Conservation (phyloP, 2,888 invertebrate species). For the Lottia scabra region DNA sequence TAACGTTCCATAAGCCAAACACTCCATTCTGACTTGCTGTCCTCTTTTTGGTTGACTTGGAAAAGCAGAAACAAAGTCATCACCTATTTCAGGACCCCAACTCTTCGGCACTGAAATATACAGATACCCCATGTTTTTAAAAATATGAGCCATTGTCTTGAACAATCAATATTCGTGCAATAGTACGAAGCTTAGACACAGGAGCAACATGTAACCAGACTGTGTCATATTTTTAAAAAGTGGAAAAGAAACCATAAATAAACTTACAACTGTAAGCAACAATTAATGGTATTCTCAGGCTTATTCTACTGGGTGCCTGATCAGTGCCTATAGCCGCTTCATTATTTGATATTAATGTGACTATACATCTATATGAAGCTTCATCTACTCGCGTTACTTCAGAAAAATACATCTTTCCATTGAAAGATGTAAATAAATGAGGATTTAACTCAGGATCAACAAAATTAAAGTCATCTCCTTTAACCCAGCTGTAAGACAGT, state of each 20-base stretch:
- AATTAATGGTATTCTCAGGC: constrained; percentile 50
- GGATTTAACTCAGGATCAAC: constrained; percentile 89
- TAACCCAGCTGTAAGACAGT: constrained; percentile 84
- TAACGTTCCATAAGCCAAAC: constrained; percentile 94
- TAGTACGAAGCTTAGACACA: too few relatives aligned
- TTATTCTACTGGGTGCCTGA: constrained; percentile 46
- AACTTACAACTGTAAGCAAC: too few relatives aligned
- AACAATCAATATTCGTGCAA: too few relatives aligned
- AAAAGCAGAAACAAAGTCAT: constrained; percentile 94
- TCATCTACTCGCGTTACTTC: constrained; percentile 83
- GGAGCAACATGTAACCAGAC: too few relatives aligned
- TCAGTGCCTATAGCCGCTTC: constrained; percentile 32
- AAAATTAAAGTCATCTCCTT: constrained; percentile 89
- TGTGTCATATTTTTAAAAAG: too few relatives aligned
- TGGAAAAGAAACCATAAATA: too few relatives aligned
- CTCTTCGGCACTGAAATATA: constrained; percentile 36
- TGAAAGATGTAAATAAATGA: constrained; percentile 87
- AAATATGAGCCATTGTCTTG: too few relatives aligned
- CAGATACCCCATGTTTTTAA: not conserved
- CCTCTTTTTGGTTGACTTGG: constrained; percentile 93
- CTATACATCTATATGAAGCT: constrained; percentile 36
- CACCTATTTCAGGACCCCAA: constrained; percentile 81
- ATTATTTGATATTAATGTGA: constrained; percentile 31
- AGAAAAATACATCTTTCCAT: constrained; percentile 94
- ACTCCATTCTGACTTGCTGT: constrained; percentile 90